Percentiles rank a stretch among this genome's conserved stretches.
phyloP scores from a whole-genome alignment of 2,797 vertebrate species.

The Mormyrops boulengeri region DNA sequence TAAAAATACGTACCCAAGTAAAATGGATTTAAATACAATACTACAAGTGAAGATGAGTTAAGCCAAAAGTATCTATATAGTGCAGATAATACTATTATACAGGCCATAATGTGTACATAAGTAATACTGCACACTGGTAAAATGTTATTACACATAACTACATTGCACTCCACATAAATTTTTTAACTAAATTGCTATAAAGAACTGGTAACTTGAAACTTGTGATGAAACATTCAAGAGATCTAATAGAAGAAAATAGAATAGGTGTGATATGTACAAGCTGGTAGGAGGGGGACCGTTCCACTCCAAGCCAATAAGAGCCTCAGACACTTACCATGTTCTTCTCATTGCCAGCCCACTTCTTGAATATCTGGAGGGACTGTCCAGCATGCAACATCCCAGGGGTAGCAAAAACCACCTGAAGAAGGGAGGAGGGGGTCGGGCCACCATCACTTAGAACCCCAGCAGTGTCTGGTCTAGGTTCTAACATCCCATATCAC shows the following conservation, averaged over 20 bases:
- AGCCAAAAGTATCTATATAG: not conserved
- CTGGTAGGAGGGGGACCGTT: not conserved
- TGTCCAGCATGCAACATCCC: constrained; percentile 97
- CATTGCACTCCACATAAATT: not conserved
- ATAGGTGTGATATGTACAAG: not conserved
- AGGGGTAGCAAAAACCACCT: constrained; percentile 94
- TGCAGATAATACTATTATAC: not conserved
- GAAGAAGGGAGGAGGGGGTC: not conserved
- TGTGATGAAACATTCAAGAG: not conserved
- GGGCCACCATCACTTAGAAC: not conserved
- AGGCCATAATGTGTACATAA: not conserved
- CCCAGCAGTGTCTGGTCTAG: not conserved
- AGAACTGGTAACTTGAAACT: not conserved
- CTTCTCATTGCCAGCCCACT: constrained; percentile 96
- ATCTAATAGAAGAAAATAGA: not conserved
- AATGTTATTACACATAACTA: not conserved
- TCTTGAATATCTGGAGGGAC: constrained; percentile 96
- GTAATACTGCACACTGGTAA: not conserved
- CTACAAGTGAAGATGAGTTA: not conserved
- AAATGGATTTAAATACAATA: not conserved
- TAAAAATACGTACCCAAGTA: not conserved
- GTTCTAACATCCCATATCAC: not conserved
- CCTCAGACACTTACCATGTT: constrained; percentile 79
- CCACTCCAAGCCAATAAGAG: not conserved
- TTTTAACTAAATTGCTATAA: not conserved